A percentile compares a stretch with the other conserved stretches of the same genome.
Conservation (phyloP, 2,113 vertebrate genomes). For the Thoracochromis brauschi region DNA sequence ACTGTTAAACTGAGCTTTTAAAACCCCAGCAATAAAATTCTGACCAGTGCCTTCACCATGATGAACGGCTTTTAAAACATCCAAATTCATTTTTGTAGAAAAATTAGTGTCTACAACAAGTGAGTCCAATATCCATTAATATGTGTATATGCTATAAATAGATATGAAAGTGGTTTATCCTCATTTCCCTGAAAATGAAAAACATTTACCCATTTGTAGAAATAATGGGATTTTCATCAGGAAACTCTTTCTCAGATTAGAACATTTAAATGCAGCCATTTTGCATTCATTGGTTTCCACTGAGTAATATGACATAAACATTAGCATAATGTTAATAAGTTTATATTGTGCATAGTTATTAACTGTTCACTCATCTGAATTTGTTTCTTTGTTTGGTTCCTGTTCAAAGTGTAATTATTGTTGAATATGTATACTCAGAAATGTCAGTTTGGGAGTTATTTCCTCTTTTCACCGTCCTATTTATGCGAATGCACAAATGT, state of each 20-base stretch:
- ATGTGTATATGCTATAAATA: background rate
- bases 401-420: background rate
- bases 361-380: background rate
- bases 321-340: background rate
- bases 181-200: background rate
- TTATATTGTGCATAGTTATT: background rate
- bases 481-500: background rate
- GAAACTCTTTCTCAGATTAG: background rate
- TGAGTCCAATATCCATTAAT: background rate
- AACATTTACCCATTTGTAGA: background rate
- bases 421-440: background rate
- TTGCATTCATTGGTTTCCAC: background rate
- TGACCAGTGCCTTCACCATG: background rate
- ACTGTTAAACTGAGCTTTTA: background rate
- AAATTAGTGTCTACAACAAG: background rate
- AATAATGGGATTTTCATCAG: background rate
- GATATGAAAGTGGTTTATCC: background rate
- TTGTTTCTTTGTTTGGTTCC: background rate
- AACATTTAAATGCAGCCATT: background rate
- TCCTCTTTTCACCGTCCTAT: background rate
- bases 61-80: background rate
- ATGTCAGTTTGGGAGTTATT: background rate
- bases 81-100: background rate
- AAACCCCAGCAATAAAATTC: background rate
- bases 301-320: background rate